Evolutionary conservation across 1,140 invertebrate species (phyloP).

Genomic region (Hypsibius dujardini): DNA sequence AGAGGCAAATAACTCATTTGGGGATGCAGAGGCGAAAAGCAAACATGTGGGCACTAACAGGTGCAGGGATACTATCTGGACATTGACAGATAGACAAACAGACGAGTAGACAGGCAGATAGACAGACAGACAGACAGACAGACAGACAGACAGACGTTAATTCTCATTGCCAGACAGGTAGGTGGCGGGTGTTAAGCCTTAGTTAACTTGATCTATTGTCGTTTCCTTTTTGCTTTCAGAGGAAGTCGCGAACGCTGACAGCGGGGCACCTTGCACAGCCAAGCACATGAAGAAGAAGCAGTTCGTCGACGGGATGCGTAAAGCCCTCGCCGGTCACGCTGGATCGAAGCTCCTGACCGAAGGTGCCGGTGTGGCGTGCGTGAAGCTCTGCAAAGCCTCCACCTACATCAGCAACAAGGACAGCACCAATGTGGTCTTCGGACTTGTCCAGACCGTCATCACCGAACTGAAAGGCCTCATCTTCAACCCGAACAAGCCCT

Average conservation of each 20-base stretch:
- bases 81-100: too few relatives aligned
- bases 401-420: conserved; percentile 73
- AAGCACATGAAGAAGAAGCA: conserved; percentile 72
- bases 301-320: conserved; percentile 78
- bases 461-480: conserved; percentile 73
- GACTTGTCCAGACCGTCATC: conserved; percentile 73
- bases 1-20: too few relatives aligned
- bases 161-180: too few relatives aligned
- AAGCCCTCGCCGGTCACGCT: conserved; percentile 57
- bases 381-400: conserved; percentile 87
- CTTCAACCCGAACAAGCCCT: conserved; percentile 76
- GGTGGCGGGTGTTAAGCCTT: too few relatives aligned
- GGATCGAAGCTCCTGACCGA: conserved; percentile 71
- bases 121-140: too few relatives aligned
- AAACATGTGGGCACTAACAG: too few relatives aligned
- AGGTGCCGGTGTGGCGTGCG: conserved; percentile 79
- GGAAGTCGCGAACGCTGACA: conserved; percentile 75
- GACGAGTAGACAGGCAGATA: too few relatives aligned
- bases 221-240: conserved; percentile 47
- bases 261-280: conserved; percentile 65
- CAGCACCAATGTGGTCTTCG: conserved; percentile 75
- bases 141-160: too few relatives aligned
- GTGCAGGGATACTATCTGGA: too few relatives aligned
- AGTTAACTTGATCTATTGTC: too few relatives aligned
- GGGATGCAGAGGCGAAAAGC: too few relatives aligned